These are phyloP conservation scores for Chamaetylas fuelleborni DNA, from an alignment of 2,113 vertebrate species.

Conservation along the genomic window DNA sequence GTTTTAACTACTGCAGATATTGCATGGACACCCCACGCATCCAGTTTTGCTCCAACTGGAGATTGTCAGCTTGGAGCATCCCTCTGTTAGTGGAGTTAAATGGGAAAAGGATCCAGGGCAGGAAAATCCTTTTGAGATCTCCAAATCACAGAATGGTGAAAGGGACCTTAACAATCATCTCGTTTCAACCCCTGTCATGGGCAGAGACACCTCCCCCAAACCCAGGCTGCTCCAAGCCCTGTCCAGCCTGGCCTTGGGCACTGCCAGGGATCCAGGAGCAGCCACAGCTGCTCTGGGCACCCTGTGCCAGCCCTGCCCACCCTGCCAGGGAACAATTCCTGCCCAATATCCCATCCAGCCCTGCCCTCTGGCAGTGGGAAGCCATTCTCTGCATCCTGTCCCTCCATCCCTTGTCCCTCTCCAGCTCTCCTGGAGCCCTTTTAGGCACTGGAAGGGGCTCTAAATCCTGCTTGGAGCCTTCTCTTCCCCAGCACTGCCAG, in stretches of 20 bases:
- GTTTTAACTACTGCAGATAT: neutral
- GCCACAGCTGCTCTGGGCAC: neutral
- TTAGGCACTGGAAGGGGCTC: accelerated
- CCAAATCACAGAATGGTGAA: neutral
- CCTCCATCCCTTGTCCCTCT: neutral
- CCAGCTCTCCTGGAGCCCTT: neutral
- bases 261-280: neutral
- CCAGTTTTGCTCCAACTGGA: accelerated
- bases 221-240: neutral
- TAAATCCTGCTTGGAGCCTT: accelerated
- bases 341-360: accelerated
- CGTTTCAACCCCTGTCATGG: accelerated
- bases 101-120: neutral
- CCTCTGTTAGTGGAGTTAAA: accelerated
- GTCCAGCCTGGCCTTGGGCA: neutral
- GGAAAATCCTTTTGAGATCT: neutral
- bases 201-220: accelerated
- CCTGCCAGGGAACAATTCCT: neutral
- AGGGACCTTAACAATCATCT: neutral
- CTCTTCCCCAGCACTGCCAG: neutral
- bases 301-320: neutral
- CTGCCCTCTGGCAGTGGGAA: neutral
- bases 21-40: accelerated
- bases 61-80: neutral
- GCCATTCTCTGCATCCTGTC: neutral